A percentile compares a stretch with the other conserved stretches of the same genome.
These are phyloP conservation scores for Pyralis farinalis DNA, from an alignment of 2,888 invertebrate genomes.

Conservation along the genomic window DNA sequence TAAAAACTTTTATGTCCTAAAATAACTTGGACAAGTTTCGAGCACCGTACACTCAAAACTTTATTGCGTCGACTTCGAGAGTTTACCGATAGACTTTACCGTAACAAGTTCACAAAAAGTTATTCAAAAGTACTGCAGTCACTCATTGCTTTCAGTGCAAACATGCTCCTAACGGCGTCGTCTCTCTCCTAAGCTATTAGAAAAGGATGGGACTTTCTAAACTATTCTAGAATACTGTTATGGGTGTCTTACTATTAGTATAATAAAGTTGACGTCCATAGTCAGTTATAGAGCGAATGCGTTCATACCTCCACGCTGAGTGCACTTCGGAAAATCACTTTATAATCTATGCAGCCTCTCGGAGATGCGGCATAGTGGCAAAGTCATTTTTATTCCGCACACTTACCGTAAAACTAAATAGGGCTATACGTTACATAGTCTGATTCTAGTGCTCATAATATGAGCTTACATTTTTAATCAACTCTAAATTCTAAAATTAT, in stretches of 20 bases:
- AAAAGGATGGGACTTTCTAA: constrained; percentile 5
- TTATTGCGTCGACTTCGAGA: constrained; percentile 20
- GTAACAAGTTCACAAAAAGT: constrained; percentile 21
- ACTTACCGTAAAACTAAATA: constrained; percentile 37
- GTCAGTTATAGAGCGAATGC: constrained; percentile 38
- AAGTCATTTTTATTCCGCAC: constrained; percentile 44
- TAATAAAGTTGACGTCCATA: too few species aligned
- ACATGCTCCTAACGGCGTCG: constrained; percentile 3
- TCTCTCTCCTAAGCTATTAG: constrained; percentile 1
- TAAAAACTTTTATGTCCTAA: constrained; percentile 27
- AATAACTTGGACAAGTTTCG: constrained; percentile 21
- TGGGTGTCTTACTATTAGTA: too few species aligned
- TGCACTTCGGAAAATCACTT: constrained; percentile 62
- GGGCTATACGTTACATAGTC: constrained; percentile 29
- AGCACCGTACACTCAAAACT: constrained; percentile 20
- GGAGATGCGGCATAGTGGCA: constrained; percentile 25
- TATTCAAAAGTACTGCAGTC: constrained; percentile 20
- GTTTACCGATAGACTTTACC: constrained; percentile 24
- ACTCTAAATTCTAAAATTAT: constrained; percentile 18
- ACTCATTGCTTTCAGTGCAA: constrained; percentile 18
- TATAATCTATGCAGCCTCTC: constrained; percentile 51
- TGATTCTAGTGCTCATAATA: constrained; percentile 24
- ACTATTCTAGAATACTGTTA: background rate
- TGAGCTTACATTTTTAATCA: constrained; percentile 29
- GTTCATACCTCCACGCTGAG: constrained; percentile 32